Evolutionary conservation across 2,888 invertebrate genomes (phyloP).

Genomic region (Aspidiotus destructor): DNA sequence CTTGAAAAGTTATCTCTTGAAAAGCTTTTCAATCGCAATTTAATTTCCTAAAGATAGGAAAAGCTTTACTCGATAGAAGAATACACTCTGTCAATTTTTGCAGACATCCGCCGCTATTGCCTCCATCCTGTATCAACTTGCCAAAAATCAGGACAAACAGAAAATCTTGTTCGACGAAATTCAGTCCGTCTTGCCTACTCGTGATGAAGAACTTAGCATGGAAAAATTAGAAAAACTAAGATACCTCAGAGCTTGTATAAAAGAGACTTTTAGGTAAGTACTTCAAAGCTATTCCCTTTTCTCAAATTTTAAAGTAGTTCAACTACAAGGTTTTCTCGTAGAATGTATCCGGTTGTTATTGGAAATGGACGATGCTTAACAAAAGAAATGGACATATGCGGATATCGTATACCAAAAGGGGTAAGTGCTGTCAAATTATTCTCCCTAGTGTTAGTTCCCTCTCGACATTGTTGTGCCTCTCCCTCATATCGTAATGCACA

Average conservation of each 20-base stretch:
- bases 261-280: constrained; percentile 59
- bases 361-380: constrained; percentile 75
- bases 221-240: constrained; percentile 54
- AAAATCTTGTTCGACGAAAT: constrained; percentile 53
- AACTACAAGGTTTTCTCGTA: constrained; percentile 38
- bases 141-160: constrained; percentile 56
- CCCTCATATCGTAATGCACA: too few relatives aligned
- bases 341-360: constrained; percentile 75
- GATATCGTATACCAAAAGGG: constrained; percentile 73
- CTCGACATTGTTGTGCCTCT: too few relatives aligned
- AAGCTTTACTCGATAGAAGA: too few relatives aligned
- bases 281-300: not conserved
- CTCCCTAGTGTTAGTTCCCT: too few relatives aligned
- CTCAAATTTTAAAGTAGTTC: too few relatives aligned
- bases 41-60: too few relatives aligned
- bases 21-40: too few relatives aligned
- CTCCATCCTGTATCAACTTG: constrained; percentile 61
- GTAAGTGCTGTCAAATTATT: constrained; percentile 48
- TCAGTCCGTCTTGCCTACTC: constrained; percentile 44
- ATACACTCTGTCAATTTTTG: constrained; percentile 32
- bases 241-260: constrained; percentile 62
- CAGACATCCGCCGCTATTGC: constrained; percentile 70
- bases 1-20: too few relatives aligned
- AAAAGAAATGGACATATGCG: constrained; percentile 67
- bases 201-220: constrained; percentile 46